Conservation (phyloP, 2,797 vertebrate genomes). For the Lacerta bilineata region DNA sequence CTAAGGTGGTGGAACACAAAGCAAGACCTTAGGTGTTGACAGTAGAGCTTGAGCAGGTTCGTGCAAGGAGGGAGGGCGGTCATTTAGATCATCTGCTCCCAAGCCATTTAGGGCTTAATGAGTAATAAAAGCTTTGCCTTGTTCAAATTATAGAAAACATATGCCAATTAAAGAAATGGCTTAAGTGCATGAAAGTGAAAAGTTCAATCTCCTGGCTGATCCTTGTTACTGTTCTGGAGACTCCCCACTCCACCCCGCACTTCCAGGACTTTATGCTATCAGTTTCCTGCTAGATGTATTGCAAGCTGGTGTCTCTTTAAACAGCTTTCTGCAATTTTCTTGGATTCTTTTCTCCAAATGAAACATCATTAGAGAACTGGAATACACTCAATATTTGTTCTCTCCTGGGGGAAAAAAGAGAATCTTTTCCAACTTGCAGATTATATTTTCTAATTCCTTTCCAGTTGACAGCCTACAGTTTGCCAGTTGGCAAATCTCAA, state of each 20-base stretch:
- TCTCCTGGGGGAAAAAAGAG: background rate
- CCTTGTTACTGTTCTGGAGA: background rate
- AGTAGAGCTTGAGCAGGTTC: background rate
- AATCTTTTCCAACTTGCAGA: constrained; percentile 16
- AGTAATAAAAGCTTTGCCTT: background rate
- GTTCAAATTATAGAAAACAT: background rate
- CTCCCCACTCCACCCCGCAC: background rate
- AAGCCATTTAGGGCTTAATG: background rate
- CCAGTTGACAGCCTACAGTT: constrained; percentile 59
- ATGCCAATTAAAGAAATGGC: background rate
- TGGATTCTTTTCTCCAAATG: background rate
- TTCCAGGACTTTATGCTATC: background rate
- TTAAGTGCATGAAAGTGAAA: background rate
- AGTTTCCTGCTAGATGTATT: constrained; percentile 25
- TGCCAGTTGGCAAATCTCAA: constrained; percentile 51
- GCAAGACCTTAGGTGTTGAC: background rate
- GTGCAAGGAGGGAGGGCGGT: background rate
- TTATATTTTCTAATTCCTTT: constrained; percentile 44
- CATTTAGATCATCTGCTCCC: background rate
- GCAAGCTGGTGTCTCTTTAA: background rate
- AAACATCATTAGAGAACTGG: constrained; percentile 7
- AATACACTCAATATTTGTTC: constrained; percentile 20
- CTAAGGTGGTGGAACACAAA: too few relatives aligned
- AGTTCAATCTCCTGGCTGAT: constrained; percentile 15
- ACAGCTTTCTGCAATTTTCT: background rate